These are phyloP conservation scores for Anguilla pacifica DNA, from an alignment of 2,797 vertebrate genomes.

Conservation along the genomic window DNA sequence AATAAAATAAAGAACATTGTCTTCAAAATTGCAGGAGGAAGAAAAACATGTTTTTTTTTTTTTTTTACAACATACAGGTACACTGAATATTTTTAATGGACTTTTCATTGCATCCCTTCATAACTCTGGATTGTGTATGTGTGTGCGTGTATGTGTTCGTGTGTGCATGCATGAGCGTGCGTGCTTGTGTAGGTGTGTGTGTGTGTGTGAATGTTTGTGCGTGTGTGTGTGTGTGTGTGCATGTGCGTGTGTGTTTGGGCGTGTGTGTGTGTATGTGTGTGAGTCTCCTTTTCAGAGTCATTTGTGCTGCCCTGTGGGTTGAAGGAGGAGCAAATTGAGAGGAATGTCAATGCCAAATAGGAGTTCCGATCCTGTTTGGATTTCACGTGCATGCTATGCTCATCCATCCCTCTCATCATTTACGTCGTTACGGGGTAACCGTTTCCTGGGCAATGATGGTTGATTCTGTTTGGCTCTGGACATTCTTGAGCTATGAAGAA, in stretches of 20 bases:
- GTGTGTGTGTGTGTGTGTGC: background rate
- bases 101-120: constrained; percentile 60
- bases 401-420: background rate
- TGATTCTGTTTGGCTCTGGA: background rate
- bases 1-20: constrained; percentile 54
- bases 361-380: background rate
- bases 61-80: constrained; percentile 65
- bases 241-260: constrained; percentile 28
- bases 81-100: constrained; percentile 53
- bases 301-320: constrained; percentile 51
- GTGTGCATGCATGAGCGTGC: constrained; percentile 19
- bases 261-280: constrained; percentile 20
- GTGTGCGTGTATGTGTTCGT: constrained; percentile 40
- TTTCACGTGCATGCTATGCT: background rate
- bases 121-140: constrained; percentile 20
- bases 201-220: background rate
- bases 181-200: background rate
- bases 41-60: constrained; percentile 54
- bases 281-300: background rate
- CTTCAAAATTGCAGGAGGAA: constrained; percentile 63
- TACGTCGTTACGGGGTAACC: constrained; percentile 3
- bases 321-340: constrained; percentile 51
- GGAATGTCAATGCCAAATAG: background rate
- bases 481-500: constrained; percentile 41
- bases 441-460: background rate